Evolutionary conservation across 2,888 invertebrate species (phyloP), one percentile per base, ranked within the genome.

Genomic region (Beris morrisii): DNA sequence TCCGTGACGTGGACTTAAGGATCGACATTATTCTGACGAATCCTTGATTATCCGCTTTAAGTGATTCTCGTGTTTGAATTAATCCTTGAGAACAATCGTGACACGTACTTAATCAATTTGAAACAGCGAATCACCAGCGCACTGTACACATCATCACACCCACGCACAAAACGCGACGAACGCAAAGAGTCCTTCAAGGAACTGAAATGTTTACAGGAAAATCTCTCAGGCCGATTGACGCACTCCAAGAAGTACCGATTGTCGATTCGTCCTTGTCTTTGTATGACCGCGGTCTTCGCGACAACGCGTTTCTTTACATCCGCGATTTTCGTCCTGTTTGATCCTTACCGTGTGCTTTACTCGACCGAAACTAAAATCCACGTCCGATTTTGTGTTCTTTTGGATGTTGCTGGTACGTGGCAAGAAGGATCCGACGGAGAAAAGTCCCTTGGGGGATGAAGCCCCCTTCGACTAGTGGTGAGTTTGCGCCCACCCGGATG

Each of bases 351-450:
- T 64, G 59, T 65, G 66, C 66, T 56, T 48, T 11, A 55, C 59
- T 65, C 69, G 46, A 66, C 54, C 59, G 61, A 59, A 65, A 69
- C 69, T 69, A 66, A 66, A 43, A 28, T 44, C 45, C 31, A 53
- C 30, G 54, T 7, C 22, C 38, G 38, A 9, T 38, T 38, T 1
- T 38, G 9, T 54, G 13, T 53, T 45, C 54, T 45, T 45, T 30
- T 30, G 38, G 32, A 63, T 56, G 11, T 56, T 38, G 13, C 28
- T 53, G 15, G 13, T 15, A 38, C 11, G 15, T 44, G 56, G 1
- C 32, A 38, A 48, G 38, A 32, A 7, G 44, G 56, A 56, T 22
- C 38, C 9, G 13, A 9, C 22, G 44, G 54, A n/a, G 54, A 53
- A 54, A 50, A 54, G 44, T 54, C 54, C 54, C 54, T 54, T 28